Evolutionary conservation across 2,797 vertebrate genomes (phyloP), one percentile per base, ranked within the genome.

Genomic region (Anisognathus igniventris): DNA sequence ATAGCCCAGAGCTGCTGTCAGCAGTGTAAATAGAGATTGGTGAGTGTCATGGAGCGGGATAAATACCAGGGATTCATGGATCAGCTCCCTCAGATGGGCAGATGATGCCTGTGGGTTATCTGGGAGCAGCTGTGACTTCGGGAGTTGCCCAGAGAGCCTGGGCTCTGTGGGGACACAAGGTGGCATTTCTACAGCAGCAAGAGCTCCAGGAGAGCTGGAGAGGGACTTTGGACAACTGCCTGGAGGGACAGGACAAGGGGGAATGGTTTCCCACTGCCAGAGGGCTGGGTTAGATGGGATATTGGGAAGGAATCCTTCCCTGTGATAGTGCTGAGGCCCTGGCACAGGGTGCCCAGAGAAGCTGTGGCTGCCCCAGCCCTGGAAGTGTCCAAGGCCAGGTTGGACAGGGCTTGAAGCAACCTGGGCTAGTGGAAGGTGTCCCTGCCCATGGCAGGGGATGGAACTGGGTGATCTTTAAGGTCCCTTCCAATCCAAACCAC

Each of bases 1-100:
- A 95, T 87, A 97, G 92, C 96, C 90, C 72, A 60, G 80, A 88
- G 95, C 82, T 12, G 82, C 76, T 91, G 85, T 88, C 92, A 93
- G 85, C 85, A n/a, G 60, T 10, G 48, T 78, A 85, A 93, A 92
- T 92, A 83, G 90, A 91, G 90, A 92, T 77, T 68, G 81, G 76
- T 82, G 84, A 54, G 76, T 42, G 68, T 67, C 19, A 2, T 71
- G 73, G 78, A 93, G 87, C 4, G 1, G 86, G 91, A 86, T 91
- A 90, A 96, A 60, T 79, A 48, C 54, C 2, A 3, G 13, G 51
- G 72, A 83, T 95, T 95, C 90, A 93, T 76, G 88, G 93, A 79
- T 94, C 90, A 54, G 66, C 84, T 95, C 90, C 44, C 81, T 76
- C 20, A 3, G 45, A 28, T 5, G 54, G 75, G 57, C 81, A 71